A percentile compares a stretch with the other conserved stretches of the same genome.
Evolutionary conservation across 2,888 invertebrate species (phyloP).

Genomic region (Serrognathus titanus): DNA sequence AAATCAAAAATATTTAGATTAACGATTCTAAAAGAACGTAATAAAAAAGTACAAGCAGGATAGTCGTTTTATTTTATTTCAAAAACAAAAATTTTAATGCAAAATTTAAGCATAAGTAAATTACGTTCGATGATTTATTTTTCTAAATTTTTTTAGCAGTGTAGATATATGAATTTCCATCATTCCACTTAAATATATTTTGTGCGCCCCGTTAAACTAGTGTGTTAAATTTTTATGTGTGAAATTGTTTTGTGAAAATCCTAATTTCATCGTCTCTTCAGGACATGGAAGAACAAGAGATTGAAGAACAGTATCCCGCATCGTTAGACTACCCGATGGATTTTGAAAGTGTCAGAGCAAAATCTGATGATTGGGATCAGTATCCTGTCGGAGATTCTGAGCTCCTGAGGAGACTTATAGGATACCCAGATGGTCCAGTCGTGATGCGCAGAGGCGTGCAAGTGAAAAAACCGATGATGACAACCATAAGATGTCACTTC

Average conservation of each 20-base stretch:
- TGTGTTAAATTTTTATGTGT: neutral
- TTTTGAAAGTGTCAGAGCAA: neutral
- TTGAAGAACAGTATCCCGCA: slow-evolving; percentile 4
- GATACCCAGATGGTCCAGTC: neutral
- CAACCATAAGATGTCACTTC: slow-evolving; percentile 21
- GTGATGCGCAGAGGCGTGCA: too few species aligned
- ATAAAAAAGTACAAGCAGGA: too few species aligned
- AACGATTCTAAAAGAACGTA: too few species aligned
- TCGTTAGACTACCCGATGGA: neutral
- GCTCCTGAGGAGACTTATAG: neutral
- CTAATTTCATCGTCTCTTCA: slow-evolving; percentile 16
- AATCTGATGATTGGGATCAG: slow-evolving; percentile 1
- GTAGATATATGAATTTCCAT: too few species aligned
- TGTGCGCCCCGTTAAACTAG: neutral
- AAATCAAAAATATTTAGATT: too few species aligned
- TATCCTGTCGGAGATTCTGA: neutral
- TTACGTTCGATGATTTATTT: too few species aligned
- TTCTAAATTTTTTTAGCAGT: too few species aligned
- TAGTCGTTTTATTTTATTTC: too few species aligned
- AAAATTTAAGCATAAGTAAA: too few species aligned
- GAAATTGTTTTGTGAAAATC: neutral
- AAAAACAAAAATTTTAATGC: too few species aligned
- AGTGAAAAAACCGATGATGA: too few species aligned
- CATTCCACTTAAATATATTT: too few species aligned
- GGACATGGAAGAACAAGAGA: slow-evolving; percentile 4